Conservation (phyloP, 1,140 invertebrate species). For the Cydia fagiglandana region DNA sequence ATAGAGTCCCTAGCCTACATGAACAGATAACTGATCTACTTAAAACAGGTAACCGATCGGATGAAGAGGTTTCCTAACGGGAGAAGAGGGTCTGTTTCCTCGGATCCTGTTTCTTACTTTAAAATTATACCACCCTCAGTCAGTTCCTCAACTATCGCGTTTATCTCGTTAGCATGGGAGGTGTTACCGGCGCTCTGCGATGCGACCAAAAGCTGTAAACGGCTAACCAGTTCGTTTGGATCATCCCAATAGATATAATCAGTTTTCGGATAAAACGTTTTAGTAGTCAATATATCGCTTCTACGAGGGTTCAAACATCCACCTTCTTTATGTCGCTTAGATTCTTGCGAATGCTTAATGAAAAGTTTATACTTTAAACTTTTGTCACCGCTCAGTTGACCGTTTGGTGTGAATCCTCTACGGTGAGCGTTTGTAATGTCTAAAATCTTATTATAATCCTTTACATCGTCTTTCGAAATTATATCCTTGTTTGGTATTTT, state of each 20-base stretch:
- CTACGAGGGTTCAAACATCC: neutral
- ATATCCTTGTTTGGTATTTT: neutral
- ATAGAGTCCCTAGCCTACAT: no score
- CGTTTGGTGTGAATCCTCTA: neutral
- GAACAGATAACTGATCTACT: no score
- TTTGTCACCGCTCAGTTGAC: neutral
- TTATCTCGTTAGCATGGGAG: slow-evolving; percentile 63
- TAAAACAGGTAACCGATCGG: no score
- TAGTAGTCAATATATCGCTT: no score
- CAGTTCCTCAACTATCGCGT: slow-evolving; percentile 62
- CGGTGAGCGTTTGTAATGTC: neutral
- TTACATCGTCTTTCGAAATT: neutral
- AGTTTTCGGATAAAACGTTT: slow-evolving; percentile 28
- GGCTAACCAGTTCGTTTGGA: slow-evolving; percentile 34
- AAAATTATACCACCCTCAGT: slow-evolving; percentile 18
- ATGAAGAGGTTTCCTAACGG: no score
- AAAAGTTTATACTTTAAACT: neutral
- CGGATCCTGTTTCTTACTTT: no score
- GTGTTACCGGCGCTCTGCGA: slow-evolving; percentile 56
- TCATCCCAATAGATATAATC: slow-evolving; percentile 42
- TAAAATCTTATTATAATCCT: neutral
- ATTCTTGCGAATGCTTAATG: neutral
- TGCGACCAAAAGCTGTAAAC: slow-evolving; percentile 46
- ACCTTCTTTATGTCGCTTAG: neutral
- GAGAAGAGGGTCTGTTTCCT: no score